Percentiles rank a stretch among this genome's conserved stretches.
Evolutionary conservation across 2,797 vertebrate genomes (phyloP).

Genomic region (Glossophaga mutica): DNA sequence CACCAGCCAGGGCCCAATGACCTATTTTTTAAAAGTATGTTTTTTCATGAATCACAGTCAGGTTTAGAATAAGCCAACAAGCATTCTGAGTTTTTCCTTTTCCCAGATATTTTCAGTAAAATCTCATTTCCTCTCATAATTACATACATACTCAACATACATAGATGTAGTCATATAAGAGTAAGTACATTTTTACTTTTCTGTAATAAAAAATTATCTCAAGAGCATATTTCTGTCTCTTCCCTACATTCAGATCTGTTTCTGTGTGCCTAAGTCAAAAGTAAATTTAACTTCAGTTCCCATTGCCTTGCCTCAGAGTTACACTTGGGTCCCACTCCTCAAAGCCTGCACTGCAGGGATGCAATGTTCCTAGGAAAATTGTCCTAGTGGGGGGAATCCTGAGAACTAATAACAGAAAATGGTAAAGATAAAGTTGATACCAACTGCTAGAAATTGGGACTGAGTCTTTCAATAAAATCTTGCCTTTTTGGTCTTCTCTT

Average conservation of each 20-base stretch:
- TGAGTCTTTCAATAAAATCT: background rate
- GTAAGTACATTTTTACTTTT: background rate
- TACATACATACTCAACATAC: background rate
- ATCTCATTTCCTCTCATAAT: slow-evolving; percentile 9
- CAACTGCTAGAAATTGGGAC: background rate
- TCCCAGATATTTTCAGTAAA: background rate
- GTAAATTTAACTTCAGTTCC: background rate
- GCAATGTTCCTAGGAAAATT: background rate
- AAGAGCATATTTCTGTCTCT: background rate
- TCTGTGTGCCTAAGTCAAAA: slow-evolving; percentile 12
- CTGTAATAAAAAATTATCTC: background rate
- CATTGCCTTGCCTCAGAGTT: background rate
- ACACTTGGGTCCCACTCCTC: background rate
- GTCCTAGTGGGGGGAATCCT: background rate
- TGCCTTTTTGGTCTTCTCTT: background rate
- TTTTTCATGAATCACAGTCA: background rate
- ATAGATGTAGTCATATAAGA: background rate
- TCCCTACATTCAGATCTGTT: background rate
- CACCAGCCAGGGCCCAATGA: too few species aligned
- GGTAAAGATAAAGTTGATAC: background rate
- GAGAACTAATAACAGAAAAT: background rate
- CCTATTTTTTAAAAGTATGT: too few species aligned
- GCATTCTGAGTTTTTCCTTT: slow-evolving; percentile 8
- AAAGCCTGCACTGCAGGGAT: background rate
- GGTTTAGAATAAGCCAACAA: slow-evolving; percentile 4